Evolutionary conservation across 2,797 vertebrate genomes (phyloP), one percentile per base, ranked within the genome.

Genomic region (Mareca strepera): DNA sequence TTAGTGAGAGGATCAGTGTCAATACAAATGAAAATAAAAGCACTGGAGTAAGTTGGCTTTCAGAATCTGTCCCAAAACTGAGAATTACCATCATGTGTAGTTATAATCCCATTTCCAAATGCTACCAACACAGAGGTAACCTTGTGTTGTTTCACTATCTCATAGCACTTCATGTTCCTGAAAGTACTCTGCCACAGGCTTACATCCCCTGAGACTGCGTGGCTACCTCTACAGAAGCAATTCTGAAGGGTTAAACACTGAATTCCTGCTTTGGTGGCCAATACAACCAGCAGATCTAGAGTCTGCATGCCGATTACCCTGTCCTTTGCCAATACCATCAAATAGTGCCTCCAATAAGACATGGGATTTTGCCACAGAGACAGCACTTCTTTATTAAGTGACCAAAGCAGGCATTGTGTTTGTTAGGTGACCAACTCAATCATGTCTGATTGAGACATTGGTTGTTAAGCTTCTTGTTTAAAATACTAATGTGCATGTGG

Each of bases 11-110:
- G 6, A 83, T 55, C 37, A 16, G 25, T 82, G 31, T 48, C 53
- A 79, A 77, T 50, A 58, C 62, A 56, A 17, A 75, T 60, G 67
- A 74, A 95, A 95, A 86, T 50, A 93, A 92, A 97, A 86, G 35
- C 22, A 68, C 18, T 37, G 62, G 64, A 85, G n/a, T 44, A 69
- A 23, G 63, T 56, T 92, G 53, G 59, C 50, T 95, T 91, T 79
- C 64, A 63, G 87, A 50, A 82, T 26, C 41, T 69, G 37, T 26
- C 13, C 37, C 83, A 84, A 91, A 43, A 39, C 39, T 79, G 63
- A 41, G 35, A 73, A 62, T 74, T 35, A 88, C 62, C 70, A 80
- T 63, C 69, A 80, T 63, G 11, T 33, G 68, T 29, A 35, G 18
- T 13, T 28, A 20, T 44, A 90, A 44, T 83, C 53, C 69, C 22